Evolutionary conservation across 92 coral and sea anemone species (phyloP).

Genomic region (Epizoanthus stellaris): DNA sequence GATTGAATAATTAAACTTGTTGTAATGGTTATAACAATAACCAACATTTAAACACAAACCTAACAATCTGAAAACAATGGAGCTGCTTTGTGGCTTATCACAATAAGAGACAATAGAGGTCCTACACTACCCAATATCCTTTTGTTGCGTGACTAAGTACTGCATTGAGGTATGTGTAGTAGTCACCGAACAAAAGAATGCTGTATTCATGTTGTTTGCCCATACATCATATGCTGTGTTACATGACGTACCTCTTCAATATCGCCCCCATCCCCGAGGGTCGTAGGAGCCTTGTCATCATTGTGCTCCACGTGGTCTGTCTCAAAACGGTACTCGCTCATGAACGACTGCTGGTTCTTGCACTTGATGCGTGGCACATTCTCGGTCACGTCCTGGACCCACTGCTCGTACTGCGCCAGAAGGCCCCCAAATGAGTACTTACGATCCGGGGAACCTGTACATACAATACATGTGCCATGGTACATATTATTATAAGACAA

Average conservation of each 20-base stretch:
- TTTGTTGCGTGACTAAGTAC: no score
- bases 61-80: no score
- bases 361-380: conserved; percentile 74
- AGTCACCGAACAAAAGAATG: not conserved
- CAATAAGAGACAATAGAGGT: no score
- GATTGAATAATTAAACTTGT: not conserved
- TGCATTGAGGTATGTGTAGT: not conserved
- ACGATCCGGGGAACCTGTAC: conserved; percentile 19
- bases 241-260: conserved; percentile 73
- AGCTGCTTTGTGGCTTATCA: no score
- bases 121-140: no score
- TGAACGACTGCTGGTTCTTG: conserved; percentile 78
- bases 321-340: conserved; percentile 93
- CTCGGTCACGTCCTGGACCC: conserved; percentile 91
- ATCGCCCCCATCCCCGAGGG: conserved; percentile 95
- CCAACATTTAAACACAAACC: no score
- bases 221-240: not conserved
- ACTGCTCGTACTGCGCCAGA: conserved; percentile 84
- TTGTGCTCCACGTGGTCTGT: conserved; percentile 64
- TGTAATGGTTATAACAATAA: no score
- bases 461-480: not conserved
- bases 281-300: conserved; percentile 63
- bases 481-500: no score
- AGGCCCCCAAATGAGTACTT: conserved; percentile 79
- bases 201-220: no score